Base-by-base conservation (phyloP, 2,113 vertebrate species). In the Pterocles gutturalis region DNA sequence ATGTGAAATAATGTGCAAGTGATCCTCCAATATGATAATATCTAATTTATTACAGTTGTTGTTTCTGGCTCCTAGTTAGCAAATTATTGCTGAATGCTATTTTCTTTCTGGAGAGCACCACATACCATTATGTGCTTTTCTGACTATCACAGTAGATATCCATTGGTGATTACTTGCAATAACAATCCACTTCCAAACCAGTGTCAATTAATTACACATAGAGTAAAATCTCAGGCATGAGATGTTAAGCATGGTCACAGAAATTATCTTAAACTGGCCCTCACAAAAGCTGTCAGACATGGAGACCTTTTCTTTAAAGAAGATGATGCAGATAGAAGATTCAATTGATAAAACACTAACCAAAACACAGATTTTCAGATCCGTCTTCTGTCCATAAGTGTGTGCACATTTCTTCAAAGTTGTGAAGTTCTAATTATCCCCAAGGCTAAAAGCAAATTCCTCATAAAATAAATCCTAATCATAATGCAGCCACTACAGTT, bases 211-310 rank as follows among this genome's bases (percentile, higher is more conserved):
- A 38, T 55, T 55, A 45, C 13, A 87, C 26, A 64, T 0, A 28
- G 2, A 69, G 25, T 36, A 84, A 82, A 61, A 72, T 34, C 20
- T 41, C 7, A 0, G 34, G 28, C 16, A 41, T 41, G 41, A 41
- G 41, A 15, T 28, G 48, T 58, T 51, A 76, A 75, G 11, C 22
- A 71, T 0, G 0, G 79, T 5, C 54, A 86, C 10, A 73, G 41
- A 69, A 89, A 77, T 64, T 10, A 70, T 24, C 21, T 49, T 38
- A 60, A 86, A 11, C 29, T 65, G 25, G 15, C 14, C 2, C 8
- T 7, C 0, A 0, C 15, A 7, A 17, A 76, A 58, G 10, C 4
- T 90, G n/a, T 54, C 41, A 65, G 34, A 64, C 7, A 9, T 4
- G 7, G 36, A 62, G 49, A 8, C 4, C 17, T 87, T 70, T 65